Base-by-base conservation (phyloP, 2,888 invertebrate genomes). In the Autographa gamma region DNA sequence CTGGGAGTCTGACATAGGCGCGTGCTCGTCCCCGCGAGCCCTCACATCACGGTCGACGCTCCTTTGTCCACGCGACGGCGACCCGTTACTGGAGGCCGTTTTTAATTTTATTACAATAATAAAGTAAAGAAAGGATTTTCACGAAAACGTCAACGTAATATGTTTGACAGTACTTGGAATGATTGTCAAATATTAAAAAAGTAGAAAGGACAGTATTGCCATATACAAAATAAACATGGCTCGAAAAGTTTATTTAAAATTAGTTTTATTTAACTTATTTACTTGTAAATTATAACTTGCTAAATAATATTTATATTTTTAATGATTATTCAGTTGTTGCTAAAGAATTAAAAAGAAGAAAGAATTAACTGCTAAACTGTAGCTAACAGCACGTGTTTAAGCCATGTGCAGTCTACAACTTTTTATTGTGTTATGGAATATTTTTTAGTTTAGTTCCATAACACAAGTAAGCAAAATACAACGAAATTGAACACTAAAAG, bases 1-100 rank as follows among this genome's bases (percentile, higher is more conserved):
- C 89, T 93, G 93, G 71, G 92, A 86, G 89, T 94, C 94, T 76
- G 94, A 94, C 94, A 94, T 94, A 89, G 86, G 91, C 87, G 88
- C 78, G 85, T 87, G 92, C 92, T 93, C 91, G 86, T 88, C 88
- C 66, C 85, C 83, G 80, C 89, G 90, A 92, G 91, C 91, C 88
- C 88, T 94, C 86, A 93, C 94, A 94, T 94, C 90, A 92, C 94
- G 92, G 78, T 89, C 87, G 80, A 91, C 80, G 83, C 89, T 89
- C 77, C 84, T 79, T 68, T 85, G 85, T 76, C 85, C 81, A 66
- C 87, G 84, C 73, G 84, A 79, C 80, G 85, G 79, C 80, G 81
- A 83, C 62, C 79, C 74, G 81, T 77, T 77, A 79, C 72, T 77
- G 69, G 74, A 74, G 62, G 83, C 82, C 78, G 79, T 81, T 83